phyloP scores from a whole-genome alignment of 2,113 vertebrate genomes.

The Ginglymostoma cirratum region DNA sequence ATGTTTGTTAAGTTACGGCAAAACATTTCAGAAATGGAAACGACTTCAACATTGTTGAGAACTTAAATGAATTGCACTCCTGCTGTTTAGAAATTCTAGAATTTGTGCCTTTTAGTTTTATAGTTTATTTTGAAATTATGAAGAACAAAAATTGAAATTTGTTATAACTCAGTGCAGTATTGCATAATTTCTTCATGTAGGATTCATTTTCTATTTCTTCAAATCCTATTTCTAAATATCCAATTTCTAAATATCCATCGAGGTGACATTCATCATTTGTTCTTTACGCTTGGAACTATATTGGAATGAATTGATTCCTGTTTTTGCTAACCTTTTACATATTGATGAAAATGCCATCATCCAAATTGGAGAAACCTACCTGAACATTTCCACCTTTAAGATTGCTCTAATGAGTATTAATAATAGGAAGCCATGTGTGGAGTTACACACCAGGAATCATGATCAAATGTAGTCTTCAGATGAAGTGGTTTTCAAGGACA shows the following conservation, averaged over 20 bases:
- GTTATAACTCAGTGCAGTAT: neutral
- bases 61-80: neutral
- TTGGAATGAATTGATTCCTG: neutral
- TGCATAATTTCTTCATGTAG: neutral
- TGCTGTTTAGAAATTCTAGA: neutral
- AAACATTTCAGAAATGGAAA: neutral
- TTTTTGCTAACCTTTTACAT: neutral
- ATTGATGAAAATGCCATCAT: neutral
- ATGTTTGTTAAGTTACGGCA: neutral
- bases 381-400: neutral
- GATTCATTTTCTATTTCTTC: neutral
- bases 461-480: neutral
- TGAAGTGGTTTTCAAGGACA: neutral
- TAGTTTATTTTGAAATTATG: neutral
- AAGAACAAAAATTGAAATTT: neutral
- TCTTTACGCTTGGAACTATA: neutral
- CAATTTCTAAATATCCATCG: neutral
- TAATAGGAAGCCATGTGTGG: neutral
- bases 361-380: neutral
- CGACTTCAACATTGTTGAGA: neutral
- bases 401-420: neutral
- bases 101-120: neutral
- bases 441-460: neutral
- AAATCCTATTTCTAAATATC: neutral
- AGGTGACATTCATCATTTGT: neutral